Conservation (phyloP, 2,797 vertebrate species). For the Coranthus polyacanthus region DNA sequence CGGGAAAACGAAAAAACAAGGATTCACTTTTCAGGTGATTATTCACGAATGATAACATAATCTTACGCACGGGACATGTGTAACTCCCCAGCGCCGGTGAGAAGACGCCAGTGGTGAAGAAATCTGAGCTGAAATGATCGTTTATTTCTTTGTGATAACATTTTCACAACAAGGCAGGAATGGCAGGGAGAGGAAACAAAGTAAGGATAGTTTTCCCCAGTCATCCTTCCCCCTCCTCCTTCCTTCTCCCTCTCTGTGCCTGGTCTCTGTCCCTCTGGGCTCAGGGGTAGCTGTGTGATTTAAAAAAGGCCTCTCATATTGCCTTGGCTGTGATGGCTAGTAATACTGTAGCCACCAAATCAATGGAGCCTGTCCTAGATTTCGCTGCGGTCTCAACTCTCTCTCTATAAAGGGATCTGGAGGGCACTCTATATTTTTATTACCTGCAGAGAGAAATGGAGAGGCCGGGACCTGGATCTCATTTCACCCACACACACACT, state of each 20-base stretch:
- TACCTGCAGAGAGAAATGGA: constrained; percentile 84
- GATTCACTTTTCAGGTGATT: too few relatives aligned
- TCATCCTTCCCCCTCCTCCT: constrained; percentile 37
- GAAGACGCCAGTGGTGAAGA: constrained; percentile 22
- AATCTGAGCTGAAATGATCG: constrained; percentile 25
- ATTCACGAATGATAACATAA: neutral
- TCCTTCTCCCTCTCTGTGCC: constrained; percentile 24
- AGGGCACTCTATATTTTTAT: constrained; percentile 86
- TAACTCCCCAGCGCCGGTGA: too few relatives aligned
- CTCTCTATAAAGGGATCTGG: constrained; percentile 86
- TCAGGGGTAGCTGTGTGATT: constrained; percentile 75
- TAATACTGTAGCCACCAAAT: constrained; percentile 86
- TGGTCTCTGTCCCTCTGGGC: constrained; percentile 69
- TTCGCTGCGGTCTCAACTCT: constrained; percentile 79
- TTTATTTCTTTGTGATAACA: constrained; percentile 36
- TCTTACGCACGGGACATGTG: too few relatives aligned
- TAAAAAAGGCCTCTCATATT: constrained; percentile 84
- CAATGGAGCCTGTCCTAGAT: constrained; percentile 87
- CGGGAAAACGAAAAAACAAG: too few relatives aligned
- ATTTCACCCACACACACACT: constrained; percentile 70
- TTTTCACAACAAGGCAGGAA: constrained; percentile 9
- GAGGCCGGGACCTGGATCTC: constrained; percentile 81
- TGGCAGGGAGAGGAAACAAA: constrained; percentile 60
- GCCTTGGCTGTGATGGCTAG: constrained; percentile 82
- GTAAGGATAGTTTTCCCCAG: constrained; percentile 66